A percentile compares a stretch with the other conserved stretches of the same genome.
Evolutionary conservation across 1,140 invertebrate species (phyloP).

Genomic region (Hyles vespertilio): DNA sequence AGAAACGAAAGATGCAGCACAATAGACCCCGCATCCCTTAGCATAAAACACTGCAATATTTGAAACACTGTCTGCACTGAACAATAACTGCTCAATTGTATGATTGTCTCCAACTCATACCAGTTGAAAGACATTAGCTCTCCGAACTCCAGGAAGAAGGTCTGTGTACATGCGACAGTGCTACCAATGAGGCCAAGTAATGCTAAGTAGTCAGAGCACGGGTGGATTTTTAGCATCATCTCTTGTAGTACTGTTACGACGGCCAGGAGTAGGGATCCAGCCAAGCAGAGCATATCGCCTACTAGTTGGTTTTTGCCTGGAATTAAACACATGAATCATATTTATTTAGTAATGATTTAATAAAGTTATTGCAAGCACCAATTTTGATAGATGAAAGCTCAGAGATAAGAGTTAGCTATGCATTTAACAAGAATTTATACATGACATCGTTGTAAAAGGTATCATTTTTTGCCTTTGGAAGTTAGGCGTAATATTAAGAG

Average conservation of each 20-base stretch:
- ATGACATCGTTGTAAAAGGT: no score
- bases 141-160: constrained; percentile 73
- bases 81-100: constrained; percentile 63
- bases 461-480: no score
- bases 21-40: constrained; percentile 87
- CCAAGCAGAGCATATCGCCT: constrained; percentile 89
- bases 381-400: no score
- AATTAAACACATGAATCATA: constrained; percentile 29
- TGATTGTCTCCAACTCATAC: constrained; percentile 67
- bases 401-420: no score
- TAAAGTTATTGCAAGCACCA: no score
- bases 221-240: constrained; percentile 87
- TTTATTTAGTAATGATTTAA: no score
- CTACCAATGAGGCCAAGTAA: constrained; percentile 90
- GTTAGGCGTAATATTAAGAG: no score
- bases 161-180: constrained; percentile 86
- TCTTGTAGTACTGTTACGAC: constrained; percentile 90
- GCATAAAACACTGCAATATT: constrained; percentile 84
- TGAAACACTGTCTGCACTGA: constrained; percentile 85
- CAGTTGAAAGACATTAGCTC: constrained; percentile 78
- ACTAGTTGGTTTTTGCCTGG: constrained; percentile 86
- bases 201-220: constrained; percentile 89
- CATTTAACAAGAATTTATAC: no score
- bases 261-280: constrained; percentile 88
- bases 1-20: constrained; percentile 89